A percentile compares a stretch with the other conserved stretches of the same genome.
phyloP scores from a whole-genome alignment of 2,888 invertebrate genomes.

The Bellardia pandia region DNA sequence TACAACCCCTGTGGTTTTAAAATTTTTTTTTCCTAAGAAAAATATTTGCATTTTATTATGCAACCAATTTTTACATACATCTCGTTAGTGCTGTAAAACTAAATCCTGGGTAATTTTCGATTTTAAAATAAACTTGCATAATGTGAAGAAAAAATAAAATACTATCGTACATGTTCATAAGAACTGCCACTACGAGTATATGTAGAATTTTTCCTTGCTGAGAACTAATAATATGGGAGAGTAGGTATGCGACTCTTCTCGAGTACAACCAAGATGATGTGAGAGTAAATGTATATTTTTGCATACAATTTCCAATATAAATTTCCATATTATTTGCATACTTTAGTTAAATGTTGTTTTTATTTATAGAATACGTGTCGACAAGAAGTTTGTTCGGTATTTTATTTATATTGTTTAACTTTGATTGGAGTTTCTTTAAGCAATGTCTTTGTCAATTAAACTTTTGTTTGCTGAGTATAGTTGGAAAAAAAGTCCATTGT shows the following conservation, averaged over 20 bases:
- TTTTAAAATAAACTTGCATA: constrained; percentile 24
- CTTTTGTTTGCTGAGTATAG: background rate
- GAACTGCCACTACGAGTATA: background rate
- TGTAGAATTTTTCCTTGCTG: background rate
- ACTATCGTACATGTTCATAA: background rate
- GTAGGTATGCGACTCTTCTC: background rate
- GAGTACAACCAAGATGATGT: background rate
- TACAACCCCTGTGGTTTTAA: constrained; percentile 34
- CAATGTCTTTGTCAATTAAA: background rate
- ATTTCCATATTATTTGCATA: constrained; percentile 62
- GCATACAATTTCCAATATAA: constrained; percentile 26
- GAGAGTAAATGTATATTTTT: constrained; percentile 7
- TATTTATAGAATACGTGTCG: constrained; percentile 57
- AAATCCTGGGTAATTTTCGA: constrained; percentile 7
- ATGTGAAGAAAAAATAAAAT: background rate
- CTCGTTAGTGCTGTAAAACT: constrained; percentile 19
- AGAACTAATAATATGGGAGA: background rate
- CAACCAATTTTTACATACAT: constrained; percentile 14
- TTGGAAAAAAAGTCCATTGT: background rate
- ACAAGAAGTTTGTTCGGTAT: constrained; percentile 22
- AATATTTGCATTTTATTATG: constrained; percentile 54
- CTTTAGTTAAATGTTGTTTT: constrained; percentile 48
- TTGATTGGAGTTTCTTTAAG: constrained; percentile 3
- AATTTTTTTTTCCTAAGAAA: constrained; percentile 3
- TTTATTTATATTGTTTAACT: constrained; percentile 16